phyloP scores from a whole-genome alignment of 2,113 vertebrate species.

The Daphoenositta chrysoptera region DNA sequence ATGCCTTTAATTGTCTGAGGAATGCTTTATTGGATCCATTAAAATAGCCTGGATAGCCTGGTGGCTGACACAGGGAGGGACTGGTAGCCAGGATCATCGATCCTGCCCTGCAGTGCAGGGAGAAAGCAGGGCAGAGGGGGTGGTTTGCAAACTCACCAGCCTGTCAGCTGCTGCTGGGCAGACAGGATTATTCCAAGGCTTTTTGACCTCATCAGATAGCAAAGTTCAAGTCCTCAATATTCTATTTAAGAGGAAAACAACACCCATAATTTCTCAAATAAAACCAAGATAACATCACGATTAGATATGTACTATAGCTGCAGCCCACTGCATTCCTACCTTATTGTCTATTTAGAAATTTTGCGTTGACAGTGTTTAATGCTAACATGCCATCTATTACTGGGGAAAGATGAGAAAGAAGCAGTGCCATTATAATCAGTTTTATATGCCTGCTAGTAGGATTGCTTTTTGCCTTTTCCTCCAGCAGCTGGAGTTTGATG shows the following conservation, averaged over 20 bases:
- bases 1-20: not conserved
- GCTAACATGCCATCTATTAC: not conserved
- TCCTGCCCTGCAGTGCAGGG: not conserved
- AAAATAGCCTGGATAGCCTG: not conserved
- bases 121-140: not conserved
- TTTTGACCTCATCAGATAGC: not conserved
- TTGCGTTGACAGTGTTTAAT: not conserved
- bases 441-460: constrained; percentile 59
- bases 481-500: constrained; percentile 53
- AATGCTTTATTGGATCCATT: not conserved
- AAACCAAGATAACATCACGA: not conserved
- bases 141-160: not conserved
- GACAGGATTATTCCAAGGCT: not conserved
- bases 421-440: not conserved
- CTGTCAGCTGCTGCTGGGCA: not conserved
- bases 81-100: accelerated
- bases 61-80: not conserved
- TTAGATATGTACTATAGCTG: not conserved
- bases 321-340: not conserved
- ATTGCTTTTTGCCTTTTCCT: constrained; percentile 62
- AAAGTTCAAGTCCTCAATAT: not conserved
- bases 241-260: not conserved
- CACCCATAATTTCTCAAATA: not conserved
- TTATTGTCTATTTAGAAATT: not conserved
- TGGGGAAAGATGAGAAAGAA: not conserved